Evolutionary conservation across 2,797 vertebrate species (phyloP), one percentile per base, ranked within the genome.

Genomic region (Allobates femoralis): DNA sequence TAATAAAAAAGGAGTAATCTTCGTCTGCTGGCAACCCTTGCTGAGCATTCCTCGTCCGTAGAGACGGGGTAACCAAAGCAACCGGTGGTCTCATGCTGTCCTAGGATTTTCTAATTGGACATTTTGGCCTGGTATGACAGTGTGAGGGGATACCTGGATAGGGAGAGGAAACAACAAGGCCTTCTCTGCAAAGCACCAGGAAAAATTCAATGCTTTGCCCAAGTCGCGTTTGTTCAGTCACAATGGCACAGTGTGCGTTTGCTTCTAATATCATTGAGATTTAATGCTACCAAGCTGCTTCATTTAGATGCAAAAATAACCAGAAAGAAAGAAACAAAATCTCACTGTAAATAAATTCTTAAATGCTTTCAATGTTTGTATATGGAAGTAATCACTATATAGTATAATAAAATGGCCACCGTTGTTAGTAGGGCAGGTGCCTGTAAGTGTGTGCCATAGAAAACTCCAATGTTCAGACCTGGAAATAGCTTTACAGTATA

Each of bases 111-210:
- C 69, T 86, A 86, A 81, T 86, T 86, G 85, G 85, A 86, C 80
- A 69, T 86, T 83, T 51, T 78, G 85, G 69, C 41, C 79, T 86
- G 85, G 85, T 83, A 86, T 86, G 71, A 86, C 60, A 83, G 79
- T 66, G 21, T 62, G 50, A 86, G 60, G 71, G 73, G 50, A 86
- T 86, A 86, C 85, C 85, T 86, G 85, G 58, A 75, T 46, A 21
- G 41, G 79, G 67, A 21, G n/a, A 77, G 73, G 71, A 77, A 82
- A 76, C 50, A 15, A 81, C 50, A 21, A 81, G 79, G 78, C 37
- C 50, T 64, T 30, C 50, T 64, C 56, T 7, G 79, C 41, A 30
- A 74, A 62, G 28, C 15, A 19, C 50, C 79, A 18, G 56, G 12
- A 28, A 51, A 56, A 3, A 18, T 76, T 37, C 79, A 64, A 34